Evolutionary conservation across 1,140 invertebrate genomes (phyloP).

Genomic region (Diuraphis noxia): DNA sequence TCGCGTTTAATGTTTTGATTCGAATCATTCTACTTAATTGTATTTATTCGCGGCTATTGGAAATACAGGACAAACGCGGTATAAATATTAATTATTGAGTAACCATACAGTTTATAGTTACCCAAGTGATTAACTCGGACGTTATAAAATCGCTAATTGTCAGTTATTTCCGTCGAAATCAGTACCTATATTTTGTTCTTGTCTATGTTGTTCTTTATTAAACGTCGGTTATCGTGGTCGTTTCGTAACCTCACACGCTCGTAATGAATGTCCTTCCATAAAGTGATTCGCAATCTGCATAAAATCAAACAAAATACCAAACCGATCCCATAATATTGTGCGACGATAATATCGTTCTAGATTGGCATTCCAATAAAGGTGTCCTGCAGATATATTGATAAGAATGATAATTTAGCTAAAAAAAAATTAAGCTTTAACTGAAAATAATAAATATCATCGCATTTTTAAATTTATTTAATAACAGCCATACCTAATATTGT

Average conservation of each 20-base stretch:
- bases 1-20: background rate
- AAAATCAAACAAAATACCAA: background rate
- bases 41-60: background rate
- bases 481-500: no score
- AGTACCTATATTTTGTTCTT: no score
- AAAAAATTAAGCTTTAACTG: background rate
- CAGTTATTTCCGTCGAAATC: background rate
- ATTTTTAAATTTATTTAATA: no score
- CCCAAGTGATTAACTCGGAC: background rate
- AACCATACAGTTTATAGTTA: background rate
- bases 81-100: background rate
- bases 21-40: background rate
- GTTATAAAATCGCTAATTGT: background rate
- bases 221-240: no score
- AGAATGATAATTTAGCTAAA: background rate
- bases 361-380: background rate
- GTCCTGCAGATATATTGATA: background rate
- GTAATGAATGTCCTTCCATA: no score
- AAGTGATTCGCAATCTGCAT: no score
- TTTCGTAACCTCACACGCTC: background rate
- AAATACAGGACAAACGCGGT: background rate
- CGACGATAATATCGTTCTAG: background rate
- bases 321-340: background rate
- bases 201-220: no score
- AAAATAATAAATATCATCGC: no score